Evolutionary conservation across 2,888 invertebrate species (phyloP), one percentile per base, ranked within the genome.

Genomic region (Geotrupes spiniger): DNA sequence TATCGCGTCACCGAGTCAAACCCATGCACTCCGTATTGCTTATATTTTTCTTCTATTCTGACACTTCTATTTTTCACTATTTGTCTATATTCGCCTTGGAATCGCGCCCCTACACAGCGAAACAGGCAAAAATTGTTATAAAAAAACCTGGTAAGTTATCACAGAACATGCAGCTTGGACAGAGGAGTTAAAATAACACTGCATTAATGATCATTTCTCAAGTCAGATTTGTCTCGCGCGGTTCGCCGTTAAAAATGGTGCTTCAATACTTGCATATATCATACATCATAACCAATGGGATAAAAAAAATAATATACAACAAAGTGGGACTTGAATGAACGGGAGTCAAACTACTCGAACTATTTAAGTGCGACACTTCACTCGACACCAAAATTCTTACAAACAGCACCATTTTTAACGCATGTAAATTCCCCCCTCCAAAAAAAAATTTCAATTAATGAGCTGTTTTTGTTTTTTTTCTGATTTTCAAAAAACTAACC

Each of bases 21-120:
- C 66, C 66, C 63, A 66, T 70, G 71, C 71, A 70, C 72, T 62
- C 69, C 70, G 52, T 58, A 70, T 21, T 68, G 71, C 70, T 72
- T 73, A 67, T 68, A 68, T 73, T 72, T 72, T 71, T 72, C 72
- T 69, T 70, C 70, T 73, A 73, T 74, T 74, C 73, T 74, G 73
- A 74, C 74, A 74, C 74, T 72, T 73, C 73, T 74, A 73, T 74
- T 74, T 74, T 74, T 74, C 73, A 73, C 73, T 72, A 73, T 72
- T 72, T 73, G 70, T 72, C 72, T 73, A 72, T 73, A 73, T 72
- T 73, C 73, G 70, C 70, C 73, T 73, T 72, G 73, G 73, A 72
- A 70, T 71, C 73, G 72, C 70, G 70, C 68, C 70, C 69, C 61
- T 56, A 71, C 71, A 73, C 73, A 74, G 74, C 72, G 73, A 74